Conservation (phyloP, 2,797 vertebrate species). For the Rachycentron canadum region DNA sequence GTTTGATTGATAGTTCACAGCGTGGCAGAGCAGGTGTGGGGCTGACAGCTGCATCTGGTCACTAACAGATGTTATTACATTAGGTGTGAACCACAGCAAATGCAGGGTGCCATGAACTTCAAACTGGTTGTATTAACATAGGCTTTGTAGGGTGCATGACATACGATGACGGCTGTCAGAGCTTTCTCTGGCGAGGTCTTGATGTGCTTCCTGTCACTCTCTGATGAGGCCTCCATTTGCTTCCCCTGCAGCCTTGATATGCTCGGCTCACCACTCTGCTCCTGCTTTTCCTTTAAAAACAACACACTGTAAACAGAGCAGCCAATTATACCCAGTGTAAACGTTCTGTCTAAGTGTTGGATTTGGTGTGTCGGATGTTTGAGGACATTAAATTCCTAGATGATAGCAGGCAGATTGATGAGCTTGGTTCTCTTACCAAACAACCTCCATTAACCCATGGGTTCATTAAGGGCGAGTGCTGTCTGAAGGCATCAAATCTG, state of each 20-base stretch:
- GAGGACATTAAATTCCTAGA: slow-evolving; percentile 24
- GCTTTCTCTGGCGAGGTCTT: slow-evolving; percentile 86
- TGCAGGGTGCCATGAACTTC: slow-evolving; percentile 9
- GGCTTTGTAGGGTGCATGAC: slow-evolving; percentile 33
- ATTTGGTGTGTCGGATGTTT: background rate
- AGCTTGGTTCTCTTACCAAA: slow-evolving; percentile 61
- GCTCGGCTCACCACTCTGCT: slow-evolving; percentile 74
- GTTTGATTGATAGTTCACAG: slow-evolving; percentile 33
- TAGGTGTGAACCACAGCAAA: slow-evolving; percentile 13
- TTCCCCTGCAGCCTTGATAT: slow-evolving; percentile 79
- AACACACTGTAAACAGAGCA: background rate
- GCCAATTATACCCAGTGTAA: background rate
- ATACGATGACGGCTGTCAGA: slow-evolving; percentile 70
- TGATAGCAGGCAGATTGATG: slow-evolving; percentile 7
- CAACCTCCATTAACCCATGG: slow-evolving; percentile 72
- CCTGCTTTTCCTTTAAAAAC: slow-evolving; percentile 73
- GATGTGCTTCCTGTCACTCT: slow-evolving; percentile 86
- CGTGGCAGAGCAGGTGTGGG: slow-evolving; percentile 38
- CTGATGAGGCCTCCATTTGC: slow-evolving; percentile 87
- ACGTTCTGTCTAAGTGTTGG: background rate
- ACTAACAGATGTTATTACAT: slow-evolving; percentile 43
- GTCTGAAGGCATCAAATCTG: slow-evolving; percentile 88
- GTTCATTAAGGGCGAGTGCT: slow-evolving; percentile 76
- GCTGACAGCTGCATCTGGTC: slow-evolving; percentile 36
- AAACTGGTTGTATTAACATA: slow-evolving; percentile 13